Evolutionary conservation across 2,888 invertebrate genomes (phyloP), one percentile per base, ranked within the genome.

Genomic region (Microdon myrmicae): DNA sequence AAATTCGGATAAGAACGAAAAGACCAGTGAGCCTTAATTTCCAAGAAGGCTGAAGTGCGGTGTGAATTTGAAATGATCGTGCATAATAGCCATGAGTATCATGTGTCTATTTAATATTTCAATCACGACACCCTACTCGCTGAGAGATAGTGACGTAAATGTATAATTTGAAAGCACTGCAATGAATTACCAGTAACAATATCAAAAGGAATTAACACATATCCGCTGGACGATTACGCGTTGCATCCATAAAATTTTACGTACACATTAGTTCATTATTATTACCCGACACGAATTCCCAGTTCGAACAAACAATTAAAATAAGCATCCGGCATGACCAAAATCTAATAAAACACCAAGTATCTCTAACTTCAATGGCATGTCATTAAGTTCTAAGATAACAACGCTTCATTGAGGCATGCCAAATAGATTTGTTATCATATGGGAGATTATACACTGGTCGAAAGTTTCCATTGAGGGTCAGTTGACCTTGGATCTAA

Each of bases 291-390:
- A 64, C 64, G 64, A 64, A 51, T 43, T 39, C 47, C 34, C 45
- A 35, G 47, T 43, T 47, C 53, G 43, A 47, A 45, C 58, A 64
- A 64, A 53, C 43, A 58, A 64, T 64, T 64, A 64, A 41, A 53
- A 51, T 58, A 47, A 58, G 58, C 64, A 64, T 64, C 64, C 64
- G 56, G 58, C 64, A 64, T 64, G 64, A 64, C 64, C 47, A 53
- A 35, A 58, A 22, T 39, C 34, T 49, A 61, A 51, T 44, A 28
- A 44, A 14, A 32, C 29, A 56, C 43, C 39, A 43, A 44, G 22
- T 34, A 34, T n/a, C 2, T 43, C 37, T 4, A 51, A 51, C 26
- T 38, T 31, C 54, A 48, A n/a, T 41, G 43, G 43, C 55, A 49
- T 55, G 34, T 55, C 32, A 55, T 60, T 59, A 47, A 45, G 35